Conservation (phyloP, 2,113 vertebrate species). For the Indri indri region DNA sequence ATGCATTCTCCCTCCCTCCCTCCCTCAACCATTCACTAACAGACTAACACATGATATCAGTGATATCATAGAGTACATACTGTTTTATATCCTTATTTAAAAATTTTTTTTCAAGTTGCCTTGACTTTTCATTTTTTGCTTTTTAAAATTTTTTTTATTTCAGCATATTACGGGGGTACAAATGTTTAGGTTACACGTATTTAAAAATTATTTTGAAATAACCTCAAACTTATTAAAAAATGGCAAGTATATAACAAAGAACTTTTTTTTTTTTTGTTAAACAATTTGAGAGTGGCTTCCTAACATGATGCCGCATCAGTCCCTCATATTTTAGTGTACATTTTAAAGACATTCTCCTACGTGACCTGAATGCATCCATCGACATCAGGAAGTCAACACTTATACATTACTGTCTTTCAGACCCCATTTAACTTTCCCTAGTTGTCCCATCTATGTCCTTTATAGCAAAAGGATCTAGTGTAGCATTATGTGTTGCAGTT, state of each 20-base stretch:
- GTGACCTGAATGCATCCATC: not conserved
- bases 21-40: not conserved
- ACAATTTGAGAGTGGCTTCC: not conserved
- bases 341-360: not conserved
- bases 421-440: not conserved
- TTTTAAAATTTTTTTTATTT: too few relatives aligned
- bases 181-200: not conserved
- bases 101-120: not conserved
- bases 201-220: not conserved
- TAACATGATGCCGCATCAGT: not conserved
- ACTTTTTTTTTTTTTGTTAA: not conserved
- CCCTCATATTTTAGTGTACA: not conserved
- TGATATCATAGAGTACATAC: not conserved
- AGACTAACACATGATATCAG: not conserved
- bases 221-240: not conserved
- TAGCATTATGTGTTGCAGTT: not conserved
- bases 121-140: too few relatives aligned
- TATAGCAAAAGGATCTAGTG: not conserved
- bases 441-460: not conserved
- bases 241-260: not conserved
- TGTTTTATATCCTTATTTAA: not conserved
- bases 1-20: not conserved
- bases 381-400: not conserved
- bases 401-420: not conserved
- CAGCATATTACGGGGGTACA: too few relatives aligned